Percentiles rank a stretch among this genome's conserved stretches.
Conservation (phyloP, 2,113 vertebrate species). For the Elachura formosa region DNA sequence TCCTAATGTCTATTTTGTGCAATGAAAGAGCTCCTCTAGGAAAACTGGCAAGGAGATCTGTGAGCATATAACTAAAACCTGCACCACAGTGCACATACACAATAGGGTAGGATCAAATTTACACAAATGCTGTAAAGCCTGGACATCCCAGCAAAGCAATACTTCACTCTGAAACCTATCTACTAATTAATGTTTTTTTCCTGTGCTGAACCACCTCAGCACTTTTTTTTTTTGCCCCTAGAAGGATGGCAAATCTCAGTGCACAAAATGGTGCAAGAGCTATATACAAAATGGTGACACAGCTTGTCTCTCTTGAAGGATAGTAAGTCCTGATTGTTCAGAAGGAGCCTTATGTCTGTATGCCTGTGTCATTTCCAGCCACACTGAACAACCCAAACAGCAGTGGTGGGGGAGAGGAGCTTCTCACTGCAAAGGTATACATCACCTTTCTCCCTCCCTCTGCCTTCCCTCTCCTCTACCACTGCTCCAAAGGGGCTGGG, state of each 20-base stretch:
- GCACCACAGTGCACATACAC: not conserved
- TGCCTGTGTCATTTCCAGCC: fast-evolving
- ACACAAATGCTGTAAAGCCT: not conserved
- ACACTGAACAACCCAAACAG: not conserved
- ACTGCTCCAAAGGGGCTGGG: not conserved
- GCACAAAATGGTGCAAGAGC: not conserved
- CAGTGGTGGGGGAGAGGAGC: fast-evolving
- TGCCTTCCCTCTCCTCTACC: not conserved
- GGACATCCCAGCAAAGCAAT: not conserved
- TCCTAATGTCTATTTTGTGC: not conserved
- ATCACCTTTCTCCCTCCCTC: not conserved
- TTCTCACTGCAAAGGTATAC: fast-evolving
- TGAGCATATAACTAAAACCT: not conserved
- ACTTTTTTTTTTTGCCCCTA: not conserved
- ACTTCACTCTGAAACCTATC: not conserved
- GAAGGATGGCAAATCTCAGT: not conserved
- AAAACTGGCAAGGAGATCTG: not conserved
- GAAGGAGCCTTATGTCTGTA: not conserved
- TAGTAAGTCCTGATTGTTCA: not conserved
- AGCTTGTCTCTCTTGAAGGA: fast-evolving
- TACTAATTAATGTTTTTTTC: not conserved
- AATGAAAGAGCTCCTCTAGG: not conserved
- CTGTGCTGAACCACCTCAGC: not conserved
- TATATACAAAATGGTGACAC: not conserved
- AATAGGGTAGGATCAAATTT: not conserved